Base-by-base conservation (phyloP, 2,888 invertebrate genomes). In the Athalia cordata region DNA sequence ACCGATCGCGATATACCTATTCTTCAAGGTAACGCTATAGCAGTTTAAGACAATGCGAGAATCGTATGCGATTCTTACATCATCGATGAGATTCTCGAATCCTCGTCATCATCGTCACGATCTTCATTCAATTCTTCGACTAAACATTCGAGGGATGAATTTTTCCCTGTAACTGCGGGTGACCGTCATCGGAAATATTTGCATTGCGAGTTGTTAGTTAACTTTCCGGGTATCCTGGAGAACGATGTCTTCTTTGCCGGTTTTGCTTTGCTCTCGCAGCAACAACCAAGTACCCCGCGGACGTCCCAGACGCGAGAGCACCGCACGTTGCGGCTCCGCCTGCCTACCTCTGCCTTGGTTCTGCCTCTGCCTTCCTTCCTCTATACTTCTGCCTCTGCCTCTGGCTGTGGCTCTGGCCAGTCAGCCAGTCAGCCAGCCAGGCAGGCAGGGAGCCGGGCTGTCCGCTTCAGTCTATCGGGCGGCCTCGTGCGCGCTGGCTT, bases 401-500 rank as follows among this genome's bases (percentile, higher is more conserved):
- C 45, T 45, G 70, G 57, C 70, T 70, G 13, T 72, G 72, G 72
- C 72, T 72, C 45, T 29, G 72, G 72, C 72, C 72, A 72, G 72
- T 72, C 57, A 68, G 68, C 68, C 55, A 55, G 55, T 11, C 68
- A 43, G 68, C 43, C 68, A 47, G 72, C 72, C 72, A 72, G 72
- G 29, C 43, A 72, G 72, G 57, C 72, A 66, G 66, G 49, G 49
- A 13, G 49, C 68, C 68, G 52, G 66, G n/a, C n/a, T 59, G 75
- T 57, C 50, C 61, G 75, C 75, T 64, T 84, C 84, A 86, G 84
- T 86, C 84, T 85, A 83, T 81, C 83, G 83, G 84, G 81, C 84
- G 82, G 82, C 82, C 82, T 83, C 85, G 85, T 82, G 84, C 85
- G 83, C 83, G 85, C 83, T 85, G 82, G 83, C 79, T 57, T 77